Conservation (phyloP, 2,888 invertebrate genomes). For the Eristalis arbustorum region DNA sequence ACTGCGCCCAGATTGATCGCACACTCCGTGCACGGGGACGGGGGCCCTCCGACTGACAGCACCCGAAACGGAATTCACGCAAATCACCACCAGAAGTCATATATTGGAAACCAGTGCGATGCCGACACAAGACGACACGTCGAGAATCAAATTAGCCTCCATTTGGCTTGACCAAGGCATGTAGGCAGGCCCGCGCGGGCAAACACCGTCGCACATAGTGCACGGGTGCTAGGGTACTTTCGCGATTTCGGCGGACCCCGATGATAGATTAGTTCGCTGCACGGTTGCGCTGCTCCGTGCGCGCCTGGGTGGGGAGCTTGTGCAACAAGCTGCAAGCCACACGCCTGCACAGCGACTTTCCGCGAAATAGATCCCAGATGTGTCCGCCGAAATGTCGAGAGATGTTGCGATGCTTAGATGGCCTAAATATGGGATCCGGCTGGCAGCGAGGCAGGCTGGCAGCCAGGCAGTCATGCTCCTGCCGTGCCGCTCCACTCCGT, state of each 20-base stretch:
- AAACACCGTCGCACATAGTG: neutral
- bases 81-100: neutral
- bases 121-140: neutral
- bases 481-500: slow-evolving; percentile 7
- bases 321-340: slow-evolving; percentile 25
- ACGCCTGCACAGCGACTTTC: slow-evolving; percentile 35
- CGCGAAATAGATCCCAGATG: slow-evolving; percentile 43
- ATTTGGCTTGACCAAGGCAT: neutral
- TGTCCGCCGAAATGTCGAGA: slow-evolving; percentile 59
- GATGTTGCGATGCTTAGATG: slow-evolving; percentile 61
- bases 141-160: neutral
- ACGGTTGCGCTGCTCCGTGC: neutral
- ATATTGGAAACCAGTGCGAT: neutral
- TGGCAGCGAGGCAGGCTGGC: neutral
- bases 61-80: neutral
- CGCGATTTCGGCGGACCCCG: neutral
- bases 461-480: slow-evolving; percentile 19
- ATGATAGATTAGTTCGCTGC: neutral
- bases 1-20: neutral
- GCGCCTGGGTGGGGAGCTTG: slow-evolving; percentile 14
- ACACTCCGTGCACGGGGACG: neutral
- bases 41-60: neutral
- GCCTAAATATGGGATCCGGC: slow-evolving; percentile 51
- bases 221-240: neutral
- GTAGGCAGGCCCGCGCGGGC: neutral